These are phyloP conservation scores for Ferdinandea cuprea DNA, from an alignment of 2,888 invertebrate species.

Conservation along the genomic window DNA sequence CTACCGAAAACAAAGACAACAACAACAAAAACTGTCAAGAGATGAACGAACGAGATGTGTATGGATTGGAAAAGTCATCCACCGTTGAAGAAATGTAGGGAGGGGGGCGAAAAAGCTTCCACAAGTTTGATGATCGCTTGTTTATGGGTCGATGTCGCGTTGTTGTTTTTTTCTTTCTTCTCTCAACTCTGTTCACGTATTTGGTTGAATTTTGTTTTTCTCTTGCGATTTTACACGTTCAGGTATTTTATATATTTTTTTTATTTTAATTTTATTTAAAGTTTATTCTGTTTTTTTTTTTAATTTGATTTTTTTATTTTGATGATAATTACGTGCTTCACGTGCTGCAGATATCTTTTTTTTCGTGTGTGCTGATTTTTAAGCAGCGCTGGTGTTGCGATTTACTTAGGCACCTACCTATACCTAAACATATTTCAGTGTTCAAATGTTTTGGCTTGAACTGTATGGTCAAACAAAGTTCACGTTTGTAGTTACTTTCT, in stretches of 20 bases:
- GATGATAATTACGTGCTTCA: conserved; percentile 67
- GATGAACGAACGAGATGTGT: conserved; percentile 35
- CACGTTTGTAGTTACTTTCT: conserved; percentile 1
- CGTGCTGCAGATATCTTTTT: conserved; percentile 47
- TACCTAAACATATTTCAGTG: too few relatives aligned
- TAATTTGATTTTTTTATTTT: conserved; percentile 51
- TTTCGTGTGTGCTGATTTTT: conserved; percentile 8
- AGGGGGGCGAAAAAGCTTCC: conserved; percentile 61
- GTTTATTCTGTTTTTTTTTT: conserved; percentile 22
- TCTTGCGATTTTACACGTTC: conserved; percentile 40
- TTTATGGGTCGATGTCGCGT: conserved; percentile 62
- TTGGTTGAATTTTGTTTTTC: conserved; percentile 27
- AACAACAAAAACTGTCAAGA: conserved; percentile 34
- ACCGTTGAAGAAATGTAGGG: conserved; percentile 21
- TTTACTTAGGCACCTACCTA: too few relatives aligned
- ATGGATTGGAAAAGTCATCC: conserved; percentile 40
- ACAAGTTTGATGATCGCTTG: conserved; percentile 73
- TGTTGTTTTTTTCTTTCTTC: conserved; percentile 20
- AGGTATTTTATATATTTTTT: conserved; percentile 28
- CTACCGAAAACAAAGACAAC: conserved; percentile 50
- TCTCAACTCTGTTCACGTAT: conserved; percentile 54
- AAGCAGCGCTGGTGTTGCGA: background rate
- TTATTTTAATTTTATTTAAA: conserved; percentile 18
- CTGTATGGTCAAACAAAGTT: conserved; percentile 13
- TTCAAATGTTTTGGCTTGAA: too few relatives aligned